A percentile compares a stretch with the other conserved stretches of the same genome.
These are phyloP conservation scores for Invenusta paracnida DNA, from an alignment of 2,888 invertebrate genomes.

Conservation along the genomic window DNA sequence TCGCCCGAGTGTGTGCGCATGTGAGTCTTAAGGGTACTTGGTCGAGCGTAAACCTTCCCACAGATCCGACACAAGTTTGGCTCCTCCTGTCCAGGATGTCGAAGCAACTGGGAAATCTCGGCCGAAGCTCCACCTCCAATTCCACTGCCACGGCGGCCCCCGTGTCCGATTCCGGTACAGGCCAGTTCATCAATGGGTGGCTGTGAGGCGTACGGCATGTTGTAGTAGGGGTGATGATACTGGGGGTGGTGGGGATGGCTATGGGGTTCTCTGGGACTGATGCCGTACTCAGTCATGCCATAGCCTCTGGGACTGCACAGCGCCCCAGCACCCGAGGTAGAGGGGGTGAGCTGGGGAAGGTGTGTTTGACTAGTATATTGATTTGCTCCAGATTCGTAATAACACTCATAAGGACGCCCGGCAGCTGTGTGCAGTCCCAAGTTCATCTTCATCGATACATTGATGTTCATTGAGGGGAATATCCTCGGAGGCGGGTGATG, in stretches of 20 bases:
- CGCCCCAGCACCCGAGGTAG: background rate
- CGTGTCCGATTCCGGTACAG: background rate
- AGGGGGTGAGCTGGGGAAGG: constrained; percentile 27
- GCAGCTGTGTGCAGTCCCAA: constrained; percentile 68
- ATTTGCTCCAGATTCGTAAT: background rate
- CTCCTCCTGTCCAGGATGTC: constrained; percentile 28
- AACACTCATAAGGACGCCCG: constrained; percentile 17
- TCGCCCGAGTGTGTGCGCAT: constrained; percentile 92
- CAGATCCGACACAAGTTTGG: constrained; percentile 82
- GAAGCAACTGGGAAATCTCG: constrained; percentile 19
- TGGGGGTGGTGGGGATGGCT: background rate
- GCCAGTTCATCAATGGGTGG: background rate
- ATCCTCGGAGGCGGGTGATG: constrained; percentile 40
- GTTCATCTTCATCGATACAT: constrained; percentile 96
- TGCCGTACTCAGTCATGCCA: background rate
- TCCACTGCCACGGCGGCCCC: background rate
- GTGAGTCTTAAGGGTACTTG: constrained; percentile 93
- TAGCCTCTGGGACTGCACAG: background rate
- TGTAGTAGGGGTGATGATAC: constrained; percentile 16
- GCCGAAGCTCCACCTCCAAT: background rate
- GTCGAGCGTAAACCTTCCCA: constrained; percentile 88
- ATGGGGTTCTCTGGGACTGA: no score
- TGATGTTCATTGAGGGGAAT: constrained; percentile 89
- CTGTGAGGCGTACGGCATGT: background rate
- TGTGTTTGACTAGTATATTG: constrained; percentile 19